phyloP scores from a whole-genome alignment of 2,797 vertebrate genomes.

The Anabacerthia variegaticeps region DNA sequence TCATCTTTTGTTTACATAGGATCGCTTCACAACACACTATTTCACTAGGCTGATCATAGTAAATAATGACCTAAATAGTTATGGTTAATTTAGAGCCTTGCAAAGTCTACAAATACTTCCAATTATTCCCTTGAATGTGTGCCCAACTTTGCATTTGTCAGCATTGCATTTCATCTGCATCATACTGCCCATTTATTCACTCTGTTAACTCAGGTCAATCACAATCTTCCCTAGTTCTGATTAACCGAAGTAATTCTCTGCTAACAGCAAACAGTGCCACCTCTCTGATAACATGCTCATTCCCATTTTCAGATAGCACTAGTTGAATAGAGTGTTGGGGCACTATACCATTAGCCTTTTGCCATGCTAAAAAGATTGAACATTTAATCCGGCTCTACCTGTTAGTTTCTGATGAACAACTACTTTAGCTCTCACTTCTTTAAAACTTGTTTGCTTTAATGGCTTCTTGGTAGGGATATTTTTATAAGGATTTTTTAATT shows the following conservation, averaged over 20 bases:
- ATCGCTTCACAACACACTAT: background rate
- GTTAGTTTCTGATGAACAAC: background rate
- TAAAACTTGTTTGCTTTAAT: background rate
- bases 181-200: background rate
- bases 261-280: background rate
- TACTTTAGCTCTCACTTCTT: background rate
- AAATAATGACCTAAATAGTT: background rate
- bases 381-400: constrained; percentile 10
- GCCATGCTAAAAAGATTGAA: background rate
- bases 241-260: background rate
- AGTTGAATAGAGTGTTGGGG: background rate
- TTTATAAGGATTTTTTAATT: background rate
- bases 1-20: background rate
- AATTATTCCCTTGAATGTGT: background rate
- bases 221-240: background rate
- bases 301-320: background rate
- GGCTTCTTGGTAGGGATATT: background rate
- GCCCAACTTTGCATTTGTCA: background rate
- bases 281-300: background rate
- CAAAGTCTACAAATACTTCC: background rate
- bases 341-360: constrained; percentile 8
- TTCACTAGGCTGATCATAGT: background rate
- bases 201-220: constrained; percentile 35
- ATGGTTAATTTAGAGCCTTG: background rate
- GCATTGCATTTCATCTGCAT: background rate